Percentiles rank a stretch among this genome's conserved stretches.
Conservation (phyloP, 2,797 vertebrate genomes). For the Balearica regulorum region DNA sequence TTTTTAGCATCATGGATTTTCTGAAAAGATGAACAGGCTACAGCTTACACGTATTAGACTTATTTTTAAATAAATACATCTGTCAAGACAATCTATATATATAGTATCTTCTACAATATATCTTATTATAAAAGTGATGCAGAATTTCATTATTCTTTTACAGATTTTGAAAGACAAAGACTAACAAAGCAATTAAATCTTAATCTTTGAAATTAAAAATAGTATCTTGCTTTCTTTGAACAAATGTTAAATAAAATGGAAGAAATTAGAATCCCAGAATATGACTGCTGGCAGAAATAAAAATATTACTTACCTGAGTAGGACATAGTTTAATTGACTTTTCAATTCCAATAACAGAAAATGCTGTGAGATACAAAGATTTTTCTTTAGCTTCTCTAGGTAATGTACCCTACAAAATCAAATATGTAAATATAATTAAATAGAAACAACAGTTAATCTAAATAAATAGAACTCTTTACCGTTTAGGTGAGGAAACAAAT, state of each 20-base stretch:
- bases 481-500: neutral
- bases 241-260: neutral
- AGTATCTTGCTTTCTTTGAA: neutral
- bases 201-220: neutral
- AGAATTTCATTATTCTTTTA: neutral
- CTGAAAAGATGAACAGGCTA: slow-evolving; percentile 67
- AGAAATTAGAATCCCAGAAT: neutral
- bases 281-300: neutral
- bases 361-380: slow-evolving; percentile 84
- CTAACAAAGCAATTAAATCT: neutral
- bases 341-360: slow-evolving; percentile 82
- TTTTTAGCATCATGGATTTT: slow-evolving; percentile 69
- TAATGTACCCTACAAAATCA: slow-evolving; percentile 65
- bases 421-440: neutral
- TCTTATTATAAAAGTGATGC: neutral
- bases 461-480: neutral
- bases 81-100: too few relatives aligned
- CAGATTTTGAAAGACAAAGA: neutral
- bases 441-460: neutral
- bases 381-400: slow-evolving; percentile 71
- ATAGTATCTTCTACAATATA: neutral
- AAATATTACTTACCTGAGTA: slow-evolving; percentile 67
- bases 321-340: slow-evolving; percentile 71
- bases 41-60: neutral
- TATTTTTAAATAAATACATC: neutral